A percentile compares a stretch with the other conserved stretches of the same genome.
Conservation (phyloP, 2,888 invertebrate species). For the Halocaridina rubra region DNA sequence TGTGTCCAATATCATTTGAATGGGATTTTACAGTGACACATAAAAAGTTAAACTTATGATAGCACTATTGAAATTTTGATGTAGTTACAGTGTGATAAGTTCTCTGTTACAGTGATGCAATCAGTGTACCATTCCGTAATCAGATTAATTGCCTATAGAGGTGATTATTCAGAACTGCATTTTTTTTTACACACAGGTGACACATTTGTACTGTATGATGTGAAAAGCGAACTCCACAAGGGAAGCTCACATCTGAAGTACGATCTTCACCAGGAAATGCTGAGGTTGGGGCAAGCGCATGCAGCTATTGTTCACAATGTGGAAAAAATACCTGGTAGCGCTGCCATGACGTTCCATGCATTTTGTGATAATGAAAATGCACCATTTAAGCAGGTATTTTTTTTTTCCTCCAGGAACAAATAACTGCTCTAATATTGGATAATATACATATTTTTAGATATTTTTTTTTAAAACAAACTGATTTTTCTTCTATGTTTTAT, state of each 20-base stretch:
- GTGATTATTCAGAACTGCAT: not conserved
- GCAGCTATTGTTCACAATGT: constrained; percentile 53
- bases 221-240: not conserved
- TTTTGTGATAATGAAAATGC: constrained; percentile 63
- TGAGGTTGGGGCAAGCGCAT: not conserved
- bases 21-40: no score
- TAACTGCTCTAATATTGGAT: no score
- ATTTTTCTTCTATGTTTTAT: no score
- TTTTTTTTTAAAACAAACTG: no score
- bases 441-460: no score
- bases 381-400: constrained; percentile 56
- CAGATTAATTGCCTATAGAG: not conserved
- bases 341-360: constrained; percentile 61
- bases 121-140: not conserved
- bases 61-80: not conserved
- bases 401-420: no score
- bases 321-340: constrained; percentile 46
- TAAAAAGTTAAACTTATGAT: not conserved
- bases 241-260: constrained; percentile 1
- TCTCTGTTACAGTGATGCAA: not conserved
- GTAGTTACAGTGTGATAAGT: not conserved
- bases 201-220: constrained; percentile 35
- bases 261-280: constrained; percentile 17
- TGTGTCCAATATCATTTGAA: no score
- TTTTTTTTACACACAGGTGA: not conserved